Conservation (phyloP, 2,113 vertebrate genomes). For the Edolisoma coerulescens region DNA sequence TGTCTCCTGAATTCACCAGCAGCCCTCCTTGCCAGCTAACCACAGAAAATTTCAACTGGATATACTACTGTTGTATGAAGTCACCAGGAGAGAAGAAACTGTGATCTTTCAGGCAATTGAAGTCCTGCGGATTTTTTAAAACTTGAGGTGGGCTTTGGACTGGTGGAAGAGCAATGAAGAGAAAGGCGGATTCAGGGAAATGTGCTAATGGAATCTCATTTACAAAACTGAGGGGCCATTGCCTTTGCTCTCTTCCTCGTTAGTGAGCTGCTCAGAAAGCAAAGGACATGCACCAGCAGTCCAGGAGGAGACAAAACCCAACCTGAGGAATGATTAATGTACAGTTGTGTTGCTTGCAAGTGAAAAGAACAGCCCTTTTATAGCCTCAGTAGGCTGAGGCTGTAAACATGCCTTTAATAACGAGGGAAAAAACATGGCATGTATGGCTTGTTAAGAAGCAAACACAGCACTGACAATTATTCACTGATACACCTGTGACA, state of each 20-base stretch:
- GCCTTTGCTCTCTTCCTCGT: neutral
- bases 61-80: neutral
- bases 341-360: neutral
- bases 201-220: neutral
- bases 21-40: neutral
- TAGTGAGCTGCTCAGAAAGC: neutral
- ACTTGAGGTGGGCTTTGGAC: neutral
- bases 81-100: neutral
- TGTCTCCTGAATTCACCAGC: neutral
- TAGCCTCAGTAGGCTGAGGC: neutral
- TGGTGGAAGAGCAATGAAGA: neutral
- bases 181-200: neutral
- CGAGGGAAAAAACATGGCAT: neutral
- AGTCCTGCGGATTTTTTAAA: neutral
- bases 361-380: neutral
- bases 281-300: neutral
- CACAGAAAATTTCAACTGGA: neutral
- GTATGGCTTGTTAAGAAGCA: neutral
- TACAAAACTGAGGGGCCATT: neutral
- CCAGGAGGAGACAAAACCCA: neutral
- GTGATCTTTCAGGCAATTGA: neutral
- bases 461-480: neutral
- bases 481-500: neutral
- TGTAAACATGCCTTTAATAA: neutral
- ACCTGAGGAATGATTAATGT: neutral